Percentiles rank a stretch among this genome's conserved stretches.
These are phyloP conservation scores for Callaeas wilsoni DNA, from an alignment of 2,113 vertebrate genomes.

Conservation along the genomic window DNA sequence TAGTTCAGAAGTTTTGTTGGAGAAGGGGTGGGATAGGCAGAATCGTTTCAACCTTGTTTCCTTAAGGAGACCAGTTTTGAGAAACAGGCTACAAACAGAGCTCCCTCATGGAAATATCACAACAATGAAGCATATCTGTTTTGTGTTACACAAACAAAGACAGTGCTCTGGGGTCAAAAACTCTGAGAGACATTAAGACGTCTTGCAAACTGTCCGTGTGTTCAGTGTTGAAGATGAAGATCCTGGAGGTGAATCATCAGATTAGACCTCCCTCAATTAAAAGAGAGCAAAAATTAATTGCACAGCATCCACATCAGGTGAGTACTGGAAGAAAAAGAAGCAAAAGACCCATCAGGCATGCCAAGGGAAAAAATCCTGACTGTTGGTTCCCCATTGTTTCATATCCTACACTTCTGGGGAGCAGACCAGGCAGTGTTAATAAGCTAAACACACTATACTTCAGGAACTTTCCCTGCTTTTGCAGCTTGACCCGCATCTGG, in stretches of 20 bases:
- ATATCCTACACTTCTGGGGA: not conserved
- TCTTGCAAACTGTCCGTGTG: not conserved
- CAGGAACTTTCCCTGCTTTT: not conserved
- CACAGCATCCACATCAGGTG: fast-evolving
- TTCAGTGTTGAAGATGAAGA: not conserved
- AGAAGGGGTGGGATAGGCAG: not conserved
- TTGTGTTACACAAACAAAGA: not conserved
- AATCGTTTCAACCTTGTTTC: not conserved
- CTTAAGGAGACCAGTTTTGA: not conserved
- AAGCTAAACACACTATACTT: not conserved
- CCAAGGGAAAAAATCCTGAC: not conserved
- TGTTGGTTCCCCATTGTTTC: not conserved
- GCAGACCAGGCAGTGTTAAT: not conserved
- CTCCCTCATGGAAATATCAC: not conserved
- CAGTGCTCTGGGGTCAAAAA: not conserved
- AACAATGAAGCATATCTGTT: not conserved
- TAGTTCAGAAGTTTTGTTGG: not conserved
- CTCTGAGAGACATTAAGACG: not conserved
- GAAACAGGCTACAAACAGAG: not conserved
- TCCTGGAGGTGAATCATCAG: not conserved
- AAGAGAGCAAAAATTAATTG: not conserved
- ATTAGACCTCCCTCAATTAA: not conserved
- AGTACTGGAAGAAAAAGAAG: not conserved
- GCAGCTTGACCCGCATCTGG: constrained; percentile 1
- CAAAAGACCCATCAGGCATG: not conserved